A percentile compares a stretch with the other conserved stretches of the same genome.
These are phyloP conservation scores for Zaprionus lineosus DNA, from an alignment of 2,888 invertebrate genomes.

Conservation along the genomic window DNA sequence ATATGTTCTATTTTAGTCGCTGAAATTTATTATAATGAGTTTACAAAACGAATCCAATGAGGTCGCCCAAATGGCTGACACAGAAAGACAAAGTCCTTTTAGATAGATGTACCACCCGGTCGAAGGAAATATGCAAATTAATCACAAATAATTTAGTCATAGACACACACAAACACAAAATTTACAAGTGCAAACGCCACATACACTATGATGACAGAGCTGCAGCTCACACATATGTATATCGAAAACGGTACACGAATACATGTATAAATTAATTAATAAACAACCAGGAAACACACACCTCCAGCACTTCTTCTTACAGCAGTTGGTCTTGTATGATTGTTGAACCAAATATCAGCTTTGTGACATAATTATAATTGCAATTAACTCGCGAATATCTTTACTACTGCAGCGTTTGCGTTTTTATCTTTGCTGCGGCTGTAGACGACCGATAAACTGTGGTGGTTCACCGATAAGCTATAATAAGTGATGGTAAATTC, in stretches of 20 bases:
- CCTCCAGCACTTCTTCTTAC: constrained; percentile 44
- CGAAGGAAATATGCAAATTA: constrained; percentile 50
- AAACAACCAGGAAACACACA: constrained; percentile 45
- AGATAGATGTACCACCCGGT: constrained; percentile 9
- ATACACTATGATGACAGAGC: constrained; percentile 47
- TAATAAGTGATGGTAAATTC: constrained; percentile 10
- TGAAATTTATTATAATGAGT: constrained; percentile 57
- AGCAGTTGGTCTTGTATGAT: constrained; percentile 28
- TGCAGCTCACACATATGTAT: constrained; percentile 40
- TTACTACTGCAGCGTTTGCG: constrained; percentile 47
- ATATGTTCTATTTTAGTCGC: constrained; percentile 70
- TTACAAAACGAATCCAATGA: constrained; percentile 36
- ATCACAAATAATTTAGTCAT: constrained; percentile 42
- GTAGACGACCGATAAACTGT: constrained; percentile 22
- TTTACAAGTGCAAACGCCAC: constrained; percentile 38
- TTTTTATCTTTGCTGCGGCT: constrained; percentile 54
- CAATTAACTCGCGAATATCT: constrained; percentile 49
- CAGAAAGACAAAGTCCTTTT: constrained; percentile 39
- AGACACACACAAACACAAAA: constrained; percentile 10
- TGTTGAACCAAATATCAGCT: constrained; percentile 49
- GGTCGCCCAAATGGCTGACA: constrained; percentile 15
- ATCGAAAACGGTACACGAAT: constrained; percentile 41
- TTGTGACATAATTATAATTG: constrained; percentile 57
- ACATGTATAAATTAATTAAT: constrained; percentile 47
- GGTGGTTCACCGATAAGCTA: constrained; percentile 20